Evolutionary conservation across 35 echinoderm and acorn worm genomes (phyloP).

Genomic region (Lytechinus variegatus): DNA sequence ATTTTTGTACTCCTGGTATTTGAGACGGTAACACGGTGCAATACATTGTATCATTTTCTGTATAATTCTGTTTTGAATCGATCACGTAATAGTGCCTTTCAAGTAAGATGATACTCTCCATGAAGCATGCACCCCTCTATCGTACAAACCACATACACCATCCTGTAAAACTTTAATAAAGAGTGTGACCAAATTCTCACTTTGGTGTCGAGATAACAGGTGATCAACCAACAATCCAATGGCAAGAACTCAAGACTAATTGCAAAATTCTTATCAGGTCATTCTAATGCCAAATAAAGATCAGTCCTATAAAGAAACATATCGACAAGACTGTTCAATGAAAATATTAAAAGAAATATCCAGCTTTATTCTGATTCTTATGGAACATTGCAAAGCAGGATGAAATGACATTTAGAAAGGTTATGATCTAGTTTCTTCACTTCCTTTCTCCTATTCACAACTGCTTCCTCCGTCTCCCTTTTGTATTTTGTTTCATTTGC

Average conservation of each 20-base stretch:
- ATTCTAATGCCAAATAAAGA: neutral
- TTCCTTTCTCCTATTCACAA: neutral
- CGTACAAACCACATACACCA: neutral
- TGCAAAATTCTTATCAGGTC: neutral
- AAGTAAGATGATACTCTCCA: no score
- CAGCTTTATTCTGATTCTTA: neutral
- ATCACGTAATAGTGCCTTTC: neutral
- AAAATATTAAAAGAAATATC: neutral
- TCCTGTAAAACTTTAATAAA: neutral
- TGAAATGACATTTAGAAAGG: neutral
- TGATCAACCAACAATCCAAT: neutral
- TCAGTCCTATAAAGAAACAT: neutral
- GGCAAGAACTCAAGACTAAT: neutral
- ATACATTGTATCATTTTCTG: neutral
- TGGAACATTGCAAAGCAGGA: neutral
- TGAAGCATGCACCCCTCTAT: neutral
- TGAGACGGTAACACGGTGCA: no score
- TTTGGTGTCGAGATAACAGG: neutral
- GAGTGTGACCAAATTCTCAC: neutral
- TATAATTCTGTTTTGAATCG: neutral
- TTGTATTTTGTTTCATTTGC: neutral
- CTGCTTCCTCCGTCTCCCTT: neutral
- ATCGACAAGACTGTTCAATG: neutral
- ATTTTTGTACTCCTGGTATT: no score
- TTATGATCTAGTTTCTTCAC: neutral